Base-by-base conservation (phyloP, 2,797 vertebrate genomes). In the Heterohyrax brucei region DNA sequence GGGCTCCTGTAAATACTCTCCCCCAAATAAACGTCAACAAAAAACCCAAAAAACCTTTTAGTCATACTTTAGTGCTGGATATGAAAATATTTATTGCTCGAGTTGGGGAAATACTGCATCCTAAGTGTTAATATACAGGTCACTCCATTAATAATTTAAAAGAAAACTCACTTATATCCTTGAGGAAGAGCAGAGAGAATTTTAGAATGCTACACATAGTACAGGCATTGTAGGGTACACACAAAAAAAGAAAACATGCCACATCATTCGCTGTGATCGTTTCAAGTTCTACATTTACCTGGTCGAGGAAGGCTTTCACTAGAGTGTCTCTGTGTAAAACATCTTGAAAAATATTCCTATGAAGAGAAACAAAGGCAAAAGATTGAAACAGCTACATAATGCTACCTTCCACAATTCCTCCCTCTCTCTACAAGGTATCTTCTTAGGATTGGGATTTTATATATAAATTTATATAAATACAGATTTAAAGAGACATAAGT, bases 341-440 rank as follows among this genome's bases (percentile, higher is more conserved):
- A 90, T 99, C 99, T 98, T 99, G 99, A 98, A 99, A 99, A 96
- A 99, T 99, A 97, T 99, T 99, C 98, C 99, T 99, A 64, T 1
- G 30, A 85, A 96, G 95, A 97, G 95, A 81, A 86, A 95, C 91
- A 93, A n/a, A 92, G 70, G 62, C 21, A 90, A 95, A 93, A 73
- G 64, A 66, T 92, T 97, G 28, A 96, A 93, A 94, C 75, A 59
- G 30, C 18, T 96, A 75, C n/a, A 82, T 10, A 97, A 64, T 22
- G 24, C 39, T 91, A 73, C 28, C 64, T 95, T 93, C 80, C n/a
- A 87, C 30, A 92, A 95, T 46, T 46, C 44, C 72, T 87, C 46
- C 70, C 1, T 33, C 13, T 26, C 91, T 28, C 83, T 91, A 83
- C 44, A 89, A 81, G 72, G 28, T 80, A 46, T 92, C 64, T 68